Conservation (phyloP, 2,888 invertebrate genomes). For the Hirtodrosophila cameraria region DNA sequence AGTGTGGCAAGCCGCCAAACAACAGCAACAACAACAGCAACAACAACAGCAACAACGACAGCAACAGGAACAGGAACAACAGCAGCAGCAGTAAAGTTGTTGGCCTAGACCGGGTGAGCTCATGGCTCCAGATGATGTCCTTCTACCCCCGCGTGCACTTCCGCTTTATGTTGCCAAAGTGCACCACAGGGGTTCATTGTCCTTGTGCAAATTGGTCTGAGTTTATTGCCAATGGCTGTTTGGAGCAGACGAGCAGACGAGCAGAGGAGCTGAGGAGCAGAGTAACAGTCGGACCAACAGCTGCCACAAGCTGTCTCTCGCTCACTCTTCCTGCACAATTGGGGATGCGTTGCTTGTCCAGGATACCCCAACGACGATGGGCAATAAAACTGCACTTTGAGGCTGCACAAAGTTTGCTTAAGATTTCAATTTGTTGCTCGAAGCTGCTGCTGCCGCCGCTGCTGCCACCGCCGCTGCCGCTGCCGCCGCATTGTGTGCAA, state of each 20-base stretch:
- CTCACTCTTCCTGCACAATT: background rate
- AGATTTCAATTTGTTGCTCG: constrained; percentile 75
- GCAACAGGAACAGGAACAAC: constrained; percentile 7
- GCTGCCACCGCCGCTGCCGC: constrained; percentile 16
- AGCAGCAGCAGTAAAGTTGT: constrained; percentile 11
- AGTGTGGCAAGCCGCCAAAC: constrained; percentile 70
- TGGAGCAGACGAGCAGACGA: constrained; percentile 49
- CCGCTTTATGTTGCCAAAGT: constrained; percentile 63
- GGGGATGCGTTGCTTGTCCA: constrained; percentile 14
- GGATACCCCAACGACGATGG: constrained; percentile 22
- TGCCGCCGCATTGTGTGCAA: constrained; percentile 57
- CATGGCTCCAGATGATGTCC: constrained; percentile 23
- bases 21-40: constrained; percentile 33
- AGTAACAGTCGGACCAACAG: constrained; percentile 50
- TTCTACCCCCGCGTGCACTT: constrained; percentile 36
- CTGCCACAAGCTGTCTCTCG: constrained; percentile 29
- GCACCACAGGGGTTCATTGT: constrained; percentile 80
- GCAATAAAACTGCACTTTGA: constrained; percentile 73
- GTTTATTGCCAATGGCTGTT: constrained; percentile 73
- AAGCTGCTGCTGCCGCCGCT: constrained; percentile 1
- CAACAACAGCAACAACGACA: constrained; percentile 4
- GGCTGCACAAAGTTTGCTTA: constrained; percentile 72
- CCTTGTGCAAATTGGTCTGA: constrained; percentile 78
- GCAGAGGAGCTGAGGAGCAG: no score
- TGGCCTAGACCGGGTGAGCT: constrained; percentile 25